Percentiles rank a stretch among this genome's conserved stretches.
Conservation (phyloP, 2,797 vertebrate species). For the Malurus leucopterus region DNA sequence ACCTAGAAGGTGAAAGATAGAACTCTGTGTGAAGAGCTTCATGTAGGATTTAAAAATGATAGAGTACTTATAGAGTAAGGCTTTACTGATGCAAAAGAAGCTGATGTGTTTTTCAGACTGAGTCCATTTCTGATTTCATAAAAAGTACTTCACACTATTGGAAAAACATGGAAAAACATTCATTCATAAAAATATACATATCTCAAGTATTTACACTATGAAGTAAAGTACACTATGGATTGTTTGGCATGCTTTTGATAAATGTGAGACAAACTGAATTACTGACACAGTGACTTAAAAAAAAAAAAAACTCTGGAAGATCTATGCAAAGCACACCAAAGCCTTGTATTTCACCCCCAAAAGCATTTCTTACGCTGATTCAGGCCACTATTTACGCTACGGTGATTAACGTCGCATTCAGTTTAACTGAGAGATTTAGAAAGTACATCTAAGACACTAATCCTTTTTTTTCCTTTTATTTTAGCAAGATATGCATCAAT, state of each 20-base stretch:
- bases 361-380: not conserved
- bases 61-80: not conserved
- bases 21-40: not conserved
- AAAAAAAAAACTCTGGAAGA: not conserved
- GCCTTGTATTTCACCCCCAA: not conserved
- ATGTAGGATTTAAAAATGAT: not conserved
- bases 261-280: not conserved
- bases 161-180: not conserved
- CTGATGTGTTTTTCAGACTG: not conserved
- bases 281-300: not conserved
- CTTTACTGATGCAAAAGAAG: not conserved
- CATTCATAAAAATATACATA: too few species aligned
- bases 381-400: not conserved
- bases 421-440: not conserved
- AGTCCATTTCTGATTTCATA: not conserved
- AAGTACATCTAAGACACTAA: not conserved
- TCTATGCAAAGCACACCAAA: not conserved
- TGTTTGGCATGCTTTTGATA: not conserved
- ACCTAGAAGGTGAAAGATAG: conserved; percentile 74
- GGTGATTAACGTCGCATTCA: not conserved
- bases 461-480: not conserved
- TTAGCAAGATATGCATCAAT: not conserved
- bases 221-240: not conserved
- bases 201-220: fast-evolving
- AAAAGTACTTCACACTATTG: not conserved